These are phyloP conservation scores for Drosophila atroscutellata DNA, from an alignment of 2,888 invertebrate species.

Conservation along the genomic window DNA sequence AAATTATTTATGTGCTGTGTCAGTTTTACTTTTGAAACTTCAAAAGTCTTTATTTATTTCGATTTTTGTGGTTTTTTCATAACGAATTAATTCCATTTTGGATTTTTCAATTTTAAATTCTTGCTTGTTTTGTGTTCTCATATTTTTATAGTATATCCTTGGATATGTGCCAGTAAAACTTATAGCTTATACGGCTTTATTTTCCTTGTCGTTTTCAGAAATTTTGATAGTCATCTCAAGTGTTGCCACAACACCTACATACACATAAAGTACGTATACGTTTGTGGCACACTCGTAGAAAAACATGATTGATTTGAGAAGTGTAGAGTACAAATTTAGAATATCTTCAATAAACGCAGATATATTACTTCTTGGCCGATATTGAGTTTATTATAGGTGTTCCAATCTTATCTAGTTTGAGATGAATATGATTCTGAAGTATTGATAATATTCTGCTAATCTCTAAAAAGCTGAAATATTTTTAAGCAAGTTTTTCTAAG, in stretches of 20 bases:
- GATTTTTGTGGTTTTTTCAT: background rate
- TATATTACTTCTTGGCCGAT: background rate
- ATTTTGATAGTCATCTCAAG: background rate
- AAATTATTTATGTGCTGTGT: background rate
- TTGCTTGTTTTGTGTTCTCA: too few species aligned
- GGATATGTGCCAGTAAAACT: background rate
- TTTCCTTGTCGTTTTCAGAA: constrained; percentile 1
- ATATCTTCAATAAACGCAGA: too few species aligned
- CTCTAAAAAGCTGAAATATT: too few species aligned
- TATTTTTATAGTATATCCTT: too few species aligned
- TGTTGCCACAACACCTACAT: constrained; percentile 19
- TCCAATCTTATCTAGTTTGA: too few species aligned
- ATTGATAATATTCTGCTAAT: too few species aligned
- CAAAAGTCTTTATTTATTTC: background rate
- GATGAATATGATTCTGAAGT: too few species aligned
- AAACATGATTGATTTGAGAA: background rate
- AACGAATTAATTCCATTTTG: too few species aligned
- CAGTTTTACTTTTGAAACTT: background rate
- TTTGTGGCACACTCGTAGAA: background rate
- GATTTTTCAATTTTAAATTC: too few species aligned
- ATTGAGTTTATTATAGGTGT: background rate
- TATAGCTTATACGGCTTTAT: background rate
- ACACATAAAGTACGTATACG: background rate
- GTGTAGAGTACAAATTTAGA: too few species aligned
- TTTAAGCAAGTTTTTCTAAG: too few species aligned